Evolutionary conservation across 1,140 invertebrate species (phyloP).

Genomic region (Drosophila navojoa): DNA sequence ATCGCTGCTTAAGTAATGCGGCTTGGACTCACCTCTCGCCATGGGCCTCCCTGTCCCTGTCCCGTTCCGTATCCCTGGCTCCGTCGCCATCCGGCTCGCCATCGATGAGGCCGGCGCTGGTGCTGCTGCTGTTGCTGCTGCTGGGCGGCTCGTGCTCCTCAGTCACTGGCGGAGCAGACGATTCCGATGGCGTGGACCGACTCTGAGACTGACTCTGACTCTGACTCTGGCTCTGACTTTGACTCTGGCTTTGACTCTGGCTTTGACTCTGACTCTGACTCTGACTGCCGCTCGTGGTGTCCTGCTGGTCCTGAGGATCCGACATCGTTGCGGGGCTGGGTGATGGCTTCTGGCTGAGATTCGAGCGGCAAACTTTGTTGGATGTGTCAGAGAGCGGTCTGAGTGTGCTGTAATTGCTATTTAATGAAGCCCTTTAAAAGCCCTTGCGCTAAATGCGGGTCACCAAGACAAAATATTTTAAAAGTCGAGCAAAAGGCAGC

Average conservation of each 20-base stretch:
- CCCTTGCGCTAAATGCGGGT: not conserved
- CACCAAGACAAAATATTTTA: not conserved
- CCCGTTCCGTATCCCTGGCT: constrained; percentile 30
- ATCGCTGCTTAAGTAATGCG: constrained; percentile 2
- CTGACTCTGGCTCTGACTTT: constrained; percentile 13
- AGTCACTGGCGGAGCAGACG: constrained; percentile 27
- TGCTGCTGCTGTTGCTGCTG: constrained; percentile 33
- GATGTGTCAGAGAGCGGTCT: not conserved
- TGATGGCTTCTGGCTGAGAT: not conserved
- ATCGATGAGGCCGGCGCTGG: constrained; percentile 2
- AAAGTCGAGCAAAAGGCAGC: constrained; percentile 4
- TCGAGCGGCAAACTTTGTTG: constrained; percentile 1
- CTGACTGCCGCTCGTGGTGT: constrained; percentile 13
- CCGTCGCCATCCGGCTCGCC: not conserved
- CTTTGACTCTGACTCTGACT: constrained; percentile 3
- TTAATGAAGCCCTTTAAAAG: constrained; percentile 54
- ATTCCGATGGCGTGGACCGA: constrained; percentile 19
- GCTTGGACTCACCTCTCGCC: constrained; percentile 66
- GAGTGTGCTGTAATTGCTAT: constrained; percentile 66
- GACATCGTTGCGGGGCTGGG: constrained; percentile 23
- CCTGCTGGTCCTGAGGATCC: constrained; percentile 30
- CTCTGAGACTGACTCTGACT: constrained; percentile 15
- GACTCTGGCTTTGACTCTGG: constrained; percentile 13
- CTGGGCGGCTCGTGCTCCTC: constrained; percentile 38
- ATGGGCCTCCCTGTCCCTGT: constrained; percentile 54